Base-by-base conservation (phyloP, 2,797 vertebrate genomes). In the Dallia pectoralis region DNA sequence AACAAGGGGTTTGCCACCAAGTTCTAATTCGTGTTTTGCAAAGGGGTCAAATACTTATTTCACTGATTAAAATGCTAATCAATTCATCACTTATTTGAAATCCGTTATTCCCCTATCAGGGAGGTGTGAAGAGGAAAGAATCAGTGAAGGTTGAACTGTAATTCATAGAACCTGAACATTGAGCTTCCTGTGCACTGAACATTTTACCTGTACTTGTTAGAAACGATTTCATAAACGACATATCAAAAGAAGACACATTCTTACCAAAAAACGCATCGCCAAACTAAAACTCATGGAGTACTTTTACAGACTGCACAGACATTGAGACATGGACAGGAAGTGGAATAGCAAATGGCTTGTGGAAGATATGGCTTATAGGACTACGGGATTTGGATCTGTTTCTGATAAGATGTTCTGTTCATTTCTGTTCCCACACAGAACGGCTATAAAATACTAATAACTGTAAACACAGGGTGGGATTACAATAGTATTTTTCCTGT, bases 401-500 rank as follows among this genome's bases (percentile, higher is more conserved):
- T 74, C 1, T 0, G n/a, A 59, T 62, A 51, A 9, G 70, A 19
- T 72, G 51, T 36, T 71, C 12, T 75, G 74, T 70, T 73, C 65
- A 36, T 27, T 48, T 62, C 22, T 29, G 22, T 25, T 51, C 61
- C 51, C 69, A 66, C 44, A 76, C 62, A 61, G 70, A 4, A 62
- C 76, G 81, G 81, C 77, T 84, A 69, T 72, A 9, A n/a, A 18
- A 82, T 77, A 77, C 61, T 63, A 49, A 51, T 51, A 77, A 47
- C 53, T 66, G 72, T 77, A 27, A 62, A 53, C 44, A 78, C 73
- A 80, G 75, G 49, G 53, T 78, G 71, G 62, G 72, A 73, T 62
- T 82, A 76, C 74, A 83, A 81, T n/a, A 84, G 79, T 69, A 62
- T 69, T 79, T 74, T 15, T 5, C 51, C 79, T 27, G 29, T 53